Evolutionary conservation across 1,140 invertebrate species (phyloP).

Genomic region (Orchestia grillus): DNA sequence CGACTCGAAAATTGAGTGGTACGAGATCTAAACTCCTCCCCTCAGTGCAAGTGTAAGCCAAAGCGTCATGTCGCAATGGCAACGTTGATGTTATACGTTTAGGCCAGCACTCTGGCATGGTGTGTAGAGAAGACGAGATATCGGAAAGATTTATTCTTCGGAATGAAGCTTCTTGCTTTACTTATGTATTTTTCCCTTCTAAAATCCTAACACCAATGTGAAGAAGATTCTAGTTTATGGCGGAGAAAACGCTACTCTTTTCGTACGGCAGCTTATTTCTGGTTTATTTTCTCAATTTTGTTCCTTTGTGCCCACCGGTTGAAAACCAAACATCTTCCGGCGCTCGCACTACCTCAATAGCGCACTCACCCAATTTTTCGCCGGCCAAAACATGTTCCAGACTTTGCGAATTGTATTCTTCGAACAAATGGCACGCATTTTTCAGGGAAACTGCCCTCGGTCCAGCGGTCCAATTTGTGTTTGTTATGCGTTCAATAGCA

Average conservation of each 20-base stretch:
- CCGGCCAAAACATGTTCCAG: background rate
- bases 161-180: too few relatives aligned
- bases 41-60: too few relatives aligned
- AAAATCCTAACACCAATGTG: too few relatives aligned
- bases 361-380: background rate
- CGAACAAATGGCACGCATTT: background rate
- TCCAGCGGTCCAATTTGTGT: slow-evolving; percentile 6
- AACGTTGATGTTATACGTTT: too few relatives aligned
- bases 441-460: slow-evolving; percentile 3
- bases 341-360: background rate
- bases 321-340: background rate
- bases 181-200: too few relatives aligned
- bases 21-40: too few relatives aligned
- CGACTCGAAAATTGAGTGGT: too few relatives aligned
- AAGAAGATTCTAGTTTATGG: too few relatives aligned
- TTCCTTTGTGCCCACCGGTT: background rate
- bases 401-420: background rate
- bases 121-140: too few relatives aligned
- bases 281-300: background rate
- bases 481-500: slow-evolving; percentile 19
- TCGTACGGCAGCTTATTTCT: background rate
- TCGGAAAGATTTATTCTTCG: too few relatives aligned
- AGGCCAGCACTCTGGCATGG: too few relatives aligned
- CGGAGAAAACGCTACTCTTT: background rate
- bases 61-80: too few relatives aligned